Percentiles rank a stretch among this genome's conserved stretches.
These are phyloP conservation scores for Eupithecia dodoneata DNA, from an alignment of 2,888 invertebrate genomes.

Conservation along the genomic window DNA sequence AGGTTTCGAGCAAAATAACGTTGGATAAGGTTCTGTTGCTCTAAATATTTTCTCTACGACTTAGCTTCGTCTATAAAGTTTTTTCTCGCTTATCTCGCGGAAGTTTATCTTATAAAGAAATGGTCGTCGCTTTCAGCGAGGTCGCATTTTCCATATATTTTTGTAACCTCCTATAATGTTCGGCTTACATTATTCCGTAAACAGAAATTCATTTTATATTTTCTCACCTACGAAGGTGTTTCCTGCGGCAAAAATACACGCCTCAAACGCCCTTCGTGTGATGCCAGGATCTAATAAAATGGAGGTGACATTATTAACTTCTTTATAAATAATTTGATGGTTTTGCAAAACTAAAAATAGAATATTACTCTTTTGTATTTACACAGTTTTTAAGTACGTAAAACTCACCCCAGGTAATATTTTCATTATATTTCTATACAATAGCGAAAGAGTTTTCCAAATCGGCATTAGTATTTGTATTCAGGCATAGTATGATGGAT, in stretches of 20 bases:
- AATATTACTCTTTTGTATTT: too few relatives aligned
- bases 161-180: conserved; percentile 12
- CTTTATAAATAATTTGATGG: background rate
- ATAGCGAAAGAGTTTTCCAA: too few relatives aligned
- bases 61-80: background rate
- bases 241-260: conserved; percentile 37
- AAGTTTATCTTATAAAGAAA: conserved; percentile 11
- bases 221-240: conserved; percentile 32
- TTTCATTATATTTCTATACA: too few relatives aligned
- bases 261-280: conserved; percentile 36
- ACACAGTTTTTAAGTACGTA: too few relatives aligned
- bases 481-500: too few relatives aligned
- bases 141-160: conserved; percentile 13
- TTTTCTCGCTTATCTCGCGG: background rate
- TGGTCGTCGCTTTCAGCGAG: conserved; percentile 1
- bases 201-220: conserved; percentile 28
- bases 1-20: background rate
- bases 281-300: conserved; percentile 14
- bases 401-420: too few relatives aligned
- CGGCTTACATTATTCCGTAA: conserved; percentile 19
- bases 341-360: too few relatives aligned
- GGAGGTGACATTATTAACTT: conserved; percentile 9
- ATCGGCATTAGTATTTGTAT: too few relatives aligned
- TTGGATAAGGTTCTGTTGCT: background rate
- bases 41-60: background rate